These are phyloP conservation scores for Hermaeophaga mercurialis DNA, from an alignment of 2,888 invertebrate genomes.

Conservation along the genomic window DNA sequence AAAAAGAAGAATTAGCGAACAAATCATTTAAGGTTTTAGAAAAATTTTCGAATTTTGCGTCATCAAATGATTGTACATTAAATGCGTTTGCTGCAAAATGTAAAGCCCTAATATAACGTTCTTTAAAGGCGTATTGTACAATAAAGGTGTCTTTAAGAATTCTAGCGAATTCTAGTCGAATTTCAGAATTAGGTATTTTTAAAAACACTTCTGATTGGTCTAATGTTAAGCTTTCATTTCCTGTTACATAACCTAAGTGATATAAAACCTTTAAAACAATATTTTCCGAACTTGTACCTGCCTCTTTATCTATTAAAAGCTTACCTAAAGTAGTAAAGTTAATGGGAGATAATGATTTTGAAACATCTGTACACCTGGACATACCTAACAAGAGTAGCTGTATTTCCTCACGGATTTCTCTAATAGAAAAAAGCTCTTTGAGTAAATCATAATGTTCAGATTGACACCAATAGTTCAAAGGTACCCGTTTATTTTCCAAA, in stretches of 20 bases:
- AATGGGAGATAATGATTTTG: conserved; percentile 9
- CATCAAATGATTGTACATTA: background rate
- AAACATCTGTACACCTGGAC: conserved; percentile 19
- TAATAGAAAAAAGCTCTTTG: conserved; percentile 10
- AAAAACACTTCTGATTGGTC: conserved; percentile 18
- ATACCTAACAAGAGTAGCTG: conserved; percentile 16
- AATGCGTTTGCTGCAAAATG: conserved; percentile 12
- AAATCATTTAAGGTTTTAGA: conserved; percentile 16
- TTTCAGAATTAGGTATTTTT: conserved; percentile 20
- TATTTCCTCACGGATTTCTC: conserved; percentile 16
- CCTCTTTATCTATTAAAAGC: background rate
- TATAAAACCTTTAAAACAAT: conserved; percentile 12
- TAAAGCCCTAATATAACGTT: conserved; percentile 1
- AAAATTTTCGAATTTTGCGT: conserved; percentile 8
- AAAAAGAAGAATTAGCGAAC: conserved; percentile 13
- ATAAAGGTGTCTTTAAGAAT: conserved; percentile 20
- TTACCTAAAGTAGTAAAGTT: conserved; percentile 13
- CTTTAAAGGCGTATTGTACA: conserved; percentile 14
- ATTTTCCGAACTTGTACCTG: background rate
- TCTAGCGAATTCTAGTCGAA: conserved; percentile 18
- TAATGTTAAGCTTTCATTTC: conserved; percentile 14
- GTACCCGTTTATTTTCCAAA: conserved; percentile 20
- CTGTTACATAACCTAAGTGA: conserved; percentile 14
- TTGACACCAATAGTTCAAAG: conserved; percentile 22
- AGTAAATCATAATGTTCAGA: conserved; percentile 22